Base-by-base conservation (phyloP, 2,113 vertebrate species). In the Laticauda colubrina region DNA sequence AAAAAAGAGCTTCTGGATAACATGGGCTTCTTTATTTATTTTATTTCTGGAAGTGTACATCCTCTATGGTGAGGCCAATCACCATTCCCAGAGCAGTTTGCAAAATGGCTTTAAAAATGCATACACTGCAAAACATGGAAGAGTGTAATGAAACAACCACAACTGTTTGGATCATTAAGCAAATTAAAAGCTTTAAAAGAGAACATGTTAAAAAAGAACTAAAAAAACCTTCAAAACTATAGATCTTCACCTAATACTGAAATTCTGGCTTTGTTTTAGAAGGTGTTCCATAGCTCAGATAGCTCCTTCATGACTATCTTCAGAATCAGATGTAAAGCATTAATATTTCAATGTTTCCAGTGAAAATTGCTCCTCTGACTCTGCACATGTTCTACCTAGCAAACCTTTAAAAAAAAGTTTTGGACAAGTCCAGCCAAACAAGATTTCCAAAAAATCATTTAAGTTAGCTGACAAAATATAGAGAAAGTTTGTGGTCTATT, bases 1-100 rank as follows among this genome's bases (percentile, higher is more conserved):
- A 3, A 10, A 34, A 3, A 53, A 69, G 48, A 15, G 26, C 8
- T 59, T 75, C 0, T 8, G 12, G 10, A 64, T 0, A 3, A 0
- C 26, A 0, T 39, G 91, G 54, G 85, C 21, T 88, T 39, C 39
- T 55, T 48, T 59, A 48, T 64, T 90, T 45, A 64, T 29, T 51
- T 64, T 4, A 90, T 51, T 90, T 90, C 43, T n/a, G 26, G 48
- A 53, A 90, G 48, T 64, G 45, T n/a, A 69, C 29, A 20, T 56
- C 21, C 21, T 29, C 57, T n/a, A 51, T 10, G 26, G 3, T 20
- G 43, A n/a, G 43, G 26, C 15, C 34, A 57, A 24, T 43, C 21
- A 23, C 29, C 15, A 15, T 57, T 56, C 2, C 34, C 89, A 64
- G 21, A 48, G 12, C 43, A 64, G 24, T 29, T 64, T 64, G 45